Percentiles rank a stretch among this genome's conserved stretches.
Evolutionary conservation across 2,888 invertebrate species (phyloP).

Genomic region (Sphaerophoria rueppellii): DNA sequence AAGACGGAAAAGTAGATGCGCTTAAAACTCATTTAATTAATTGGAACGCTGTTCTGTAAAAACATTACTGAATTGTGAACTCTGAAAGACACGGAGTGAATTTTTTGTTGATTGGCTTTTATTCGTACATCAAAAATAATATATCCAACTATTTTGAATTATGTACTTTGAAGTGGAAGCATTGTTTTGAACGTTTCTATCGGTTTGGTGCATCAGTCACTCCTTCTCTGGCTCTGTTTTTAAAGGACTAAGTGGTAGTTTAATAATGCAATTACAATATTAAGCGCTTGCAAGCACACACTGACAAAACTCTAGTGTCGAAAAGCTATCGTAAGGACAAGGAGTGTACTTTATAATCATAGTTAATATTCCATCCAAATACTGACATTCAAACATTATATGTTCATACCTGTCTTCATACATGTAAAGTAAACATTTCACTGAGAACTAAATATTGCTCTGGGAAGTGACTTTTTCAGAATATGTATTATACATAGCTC

Average conservation of each 20-base stretch:
- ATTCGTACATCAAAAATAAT: not conserved
- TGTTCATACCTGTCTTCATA: not conserved
- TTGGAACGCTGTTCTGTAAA: too few species aligned
- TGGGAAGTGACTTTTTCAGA: not conserved
- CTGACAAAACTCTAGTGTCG: not conserved
- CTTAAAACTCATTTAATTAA: too few species aligned
- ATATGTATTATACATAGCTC: not conserved
- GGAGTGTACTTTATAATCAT: slow-evolving; percentile 49
- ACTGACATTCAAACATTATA: not conserved
- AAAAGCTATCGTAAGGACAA: slow-evolving; percentile 40
- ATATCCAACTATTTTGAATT: not conserved
- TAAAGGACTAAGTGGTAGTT: slow-evolving; percentile 58
- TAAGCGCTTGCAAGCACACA: slow-evolving; percentile 49
- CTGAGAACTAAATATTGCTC: not conserved
- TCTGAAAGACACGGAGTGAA: too few species aligned
- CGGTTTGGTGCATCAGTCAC: slow-evolving; percentile 7
- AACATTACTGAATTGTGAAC: too few species aligned
- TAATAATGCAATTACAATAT: slow-evolving; percentile 66
- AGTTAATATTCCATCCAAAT: not conserved
- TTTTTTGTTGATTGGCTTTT: not conserved
- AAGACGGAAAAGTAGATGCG: too few species aligned
- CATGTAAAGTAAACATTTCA: slow-evolving; percentile 5
- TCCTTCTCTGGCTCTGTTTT: slow-evolving; percentile 30
- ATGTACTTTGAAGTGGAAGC: slow-evolving; percentile 17
- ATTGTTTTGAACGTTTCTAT: slow-evolving; percentile 21